These are phyloP conservation scores for Thera britannica DNA, from an alignment of 2,888 invertebrate genomes.

Conservation along the genomic window DNA sequence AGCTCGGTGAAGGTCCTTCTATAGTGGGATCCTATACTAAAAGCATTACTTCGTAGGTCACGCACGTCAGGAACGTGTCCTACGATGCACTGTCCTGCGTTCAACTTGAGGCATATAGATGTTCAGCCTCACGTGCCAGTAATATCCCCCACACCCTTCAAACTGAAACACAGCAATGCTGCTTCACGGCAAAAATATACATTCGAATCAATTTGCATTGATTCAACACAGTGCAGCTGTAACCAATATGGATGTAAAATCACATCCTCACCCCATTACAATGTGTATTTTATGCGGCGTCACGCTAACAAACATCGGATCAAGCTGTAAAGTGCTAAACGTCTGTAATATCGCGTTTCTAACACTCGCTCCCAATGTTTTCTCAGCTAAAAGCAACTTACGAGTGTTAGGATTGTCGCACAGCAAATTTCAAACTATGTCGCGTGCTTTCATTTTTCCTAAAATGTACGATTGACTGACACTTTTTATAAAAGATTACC, in stretches of 20 bases:
- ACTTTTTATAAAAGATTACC: too few relatives aligned
- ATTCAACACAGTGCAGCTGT: not conserved
- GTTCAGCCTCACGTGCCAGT: too few relatives aligned
- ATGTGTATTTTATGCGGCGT: constrained; percentile 21
- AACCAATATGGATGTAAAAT: constrained; percentile 1
- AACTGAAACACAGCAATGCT: too few relatives aligned
- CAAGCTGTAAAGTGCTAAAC: constrained; percentile 46
- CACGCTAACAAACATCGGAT: constrained; percentile 44
- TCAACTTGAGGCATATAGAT: too few relatives aligned
- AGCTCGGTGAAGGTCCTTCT: too few relatives aligned
- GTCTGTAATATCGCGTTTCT: constrained; percentile 60
- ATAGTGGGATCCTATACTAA: too few relatives aligned
- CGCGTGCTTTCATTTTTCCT: too few relatives aligned
- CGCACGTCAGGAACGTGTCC: too few relatives aligned
- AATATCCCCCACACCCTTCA: too few relatives aligned
- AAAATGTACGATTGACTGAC: too few relatives aligned
- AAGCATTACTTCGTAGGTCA: too few relatives aligned
- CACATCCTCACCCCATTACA: constrained; percentile 5
- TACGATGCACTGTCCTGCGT: too few relatives aligned
- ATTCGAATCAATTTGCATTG: not conserved
- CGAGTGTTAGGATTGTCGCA: constrained; percentile 39
- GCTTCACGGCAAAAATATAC: not conserved
- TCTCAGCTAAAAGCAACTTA: constrained; percentile 76
- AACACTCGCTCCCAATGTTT: constrained; percentile 59
- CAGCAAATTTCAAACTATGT: constrained; percentile 10